Evolutionary conservation across 1,140 invertebrate species (phyloP).

Genomic region (Nilaparvata lugens): DNA sequence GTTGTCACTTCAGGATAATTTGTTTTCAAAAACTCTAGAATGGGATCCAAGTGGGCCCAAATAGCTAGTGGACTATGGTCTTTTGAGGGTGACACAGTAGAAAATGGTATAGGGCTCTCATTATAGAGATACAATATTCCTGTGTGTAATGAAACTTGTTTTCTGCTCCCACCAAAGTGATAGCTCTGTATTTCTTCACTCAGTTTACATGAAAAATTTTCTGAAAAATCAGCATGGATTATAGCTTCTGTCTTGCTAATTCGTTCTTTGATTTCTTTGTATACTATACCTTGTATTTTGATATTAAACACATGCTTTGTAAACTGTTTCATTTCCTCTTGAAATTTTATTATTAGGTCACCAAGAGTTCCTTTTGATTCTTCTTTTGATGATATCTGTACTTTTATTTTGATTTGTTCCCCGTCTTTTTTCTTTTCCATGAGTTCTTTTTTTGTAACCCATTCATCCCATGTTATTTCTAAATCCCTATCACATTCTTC

Average conservation of each 20-base stretch:
- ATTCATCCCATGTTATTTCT: no score
- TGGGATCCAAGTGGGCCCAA: conserved; percentile 32
- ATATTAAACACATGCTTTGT: conserved; percentile 29
- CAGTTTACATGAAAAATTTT: conserved; percentile 34
- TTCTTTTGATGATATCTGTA: no score
- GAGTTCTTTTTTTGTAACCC: no score
- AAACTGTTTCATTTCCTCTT: conserved; percentile 13
- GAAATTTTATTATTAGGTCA: conserved; percentile 19
- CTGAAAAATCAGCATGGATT: conserved; percentile 33
- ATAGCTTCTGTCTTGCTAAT: conserved; percentile 24
- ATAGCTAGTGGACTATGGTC: conserved; percentile 31
- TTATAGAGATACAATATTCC: conserved; percentile 24
- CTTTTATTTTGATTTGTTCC: no score
- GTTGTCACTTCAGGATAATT: conserved; percentile 15
- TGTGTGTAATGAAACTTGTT: conserved; percentile 33
- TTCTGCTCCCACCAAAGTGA: conserved; percentile 29
- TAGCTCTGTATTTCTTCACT: conserved; percentile 32
- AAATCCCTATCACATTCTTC: no score
- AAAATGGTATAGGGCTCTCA: conserved; percentile 23
- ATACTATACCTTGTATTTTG: conserved; percentile 25
- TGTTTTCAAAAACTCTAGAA: conserved; percentile 26
- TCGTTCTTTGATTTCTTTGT: conserved; percentile 29
- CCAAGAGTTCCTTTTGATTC: conserved; percentile 14
- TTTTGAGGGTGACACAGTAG: conserved; percentile 33
- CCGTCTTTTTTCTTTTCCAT: no score